Conservation (phyloP, 2,888 invertebrate species). For the Leptopilina syphax region DNA sequence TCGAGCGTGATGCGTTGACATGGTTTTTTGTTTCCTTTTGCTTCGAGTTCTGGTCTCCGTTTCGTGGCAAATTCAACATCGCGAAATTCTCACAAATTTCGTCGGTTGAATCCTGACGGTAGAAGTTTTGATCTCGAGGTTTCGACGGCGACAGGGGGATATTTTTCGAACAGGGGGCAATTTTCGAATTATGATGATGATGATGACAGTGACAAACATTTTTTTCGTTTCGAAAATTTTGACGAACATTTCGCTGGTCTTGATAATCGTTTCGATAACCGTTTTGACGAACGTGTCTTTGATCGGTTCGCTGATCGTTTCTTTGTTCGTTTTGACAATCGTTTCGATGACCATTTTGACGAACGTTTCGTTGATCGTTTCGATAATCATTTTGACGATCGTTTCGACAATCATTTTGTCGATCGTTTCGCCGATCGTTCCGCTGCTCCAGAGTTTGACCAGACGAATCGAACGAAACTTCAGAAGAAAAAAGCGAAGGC, state of each 20-base stretch:
- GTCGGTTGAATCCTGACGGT: not conserved
- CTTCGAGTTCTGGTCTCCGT: conserved; percentile 52
- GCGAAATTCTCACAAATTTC: conserved; percentile 18
- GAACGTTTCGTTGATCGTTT: too few species aligned
- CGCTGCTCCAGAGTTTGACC: too few species aligned
- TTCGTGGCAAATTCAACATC: conserved; percentile 17
- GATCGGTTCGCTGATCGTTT: too few species aligned
- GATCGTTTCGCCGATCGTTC: too few species aligned
- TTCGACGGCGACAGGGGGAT: not conserved
- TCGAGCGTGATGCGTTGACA: conserved; percentile 68
- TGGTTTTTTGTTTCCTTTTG: conserved; percentile 72
- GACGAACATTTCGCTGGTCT: too few species aligned
- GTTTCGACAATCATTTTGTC: too few species aligned
- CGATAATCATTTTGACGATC: too few species aligned
- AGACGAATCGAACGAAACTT: too few species aligned
- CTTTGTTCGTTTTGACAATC: too few species aligned
- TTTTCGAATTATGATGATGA: conserved; percentile 33
- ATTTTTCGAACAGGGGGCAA: conserved; percentile 31
- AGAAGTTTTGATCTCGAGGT: conserved; percentile 29
- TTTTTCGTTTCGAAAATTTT: not conserved
- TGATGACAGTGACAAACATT: conserved; percentile 30
- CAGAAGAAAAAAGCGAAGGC: not conserved
- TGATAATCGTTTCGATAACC: too few species aligned
- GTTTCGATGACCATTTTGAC: too few species aligned
- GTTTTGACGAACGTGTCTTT: too few species aligned